Evolutionary conservation across 2,888 invertebrate species (phyloP).

Genomic region (Phengaris alcon): DNA sequence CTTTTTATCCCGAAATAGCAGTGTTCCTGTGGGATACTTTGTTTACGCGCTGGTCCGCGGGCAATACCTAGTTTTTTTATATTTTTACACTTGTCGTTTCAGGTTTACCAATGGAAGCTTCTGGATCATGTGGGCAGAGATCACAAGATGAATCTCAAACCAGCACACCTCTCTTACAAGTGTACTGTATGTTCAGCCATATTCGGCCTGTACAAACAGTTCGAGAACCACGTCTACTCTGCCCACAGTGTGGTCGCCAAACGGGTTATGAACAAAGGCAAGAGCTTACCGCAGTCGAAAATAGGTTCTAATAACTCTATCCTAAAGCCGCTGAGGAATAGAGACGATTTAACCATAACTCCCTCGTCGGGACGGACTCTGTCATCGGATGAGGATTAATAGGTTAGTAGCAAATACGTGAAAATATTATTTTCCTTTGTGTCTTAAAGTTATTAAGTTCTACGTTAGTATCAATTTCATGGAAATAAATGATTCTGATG

Average conservation of each 20-base stretch:
- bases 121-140: constrained; percentile 94
- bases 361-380: constrained; percentile 18
- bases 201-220: constrained; percentile 96
- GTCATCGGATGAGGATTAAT: constrained; percentile 49
- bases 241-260: constrained; percentile 95
- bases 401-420: constrained; percentile 36
- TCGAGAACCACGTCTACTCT: constrained; percentile 95
- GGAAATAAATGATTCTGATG: too few relatives aligned
- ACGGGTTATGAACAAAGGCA: constrained; percentile 74
- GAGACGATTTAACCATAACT: constrained; percentile 92
- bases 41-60: too few relatives aligned
- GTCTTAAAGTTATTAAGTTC: too few relatives aligned
- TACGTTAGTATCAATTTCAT: too few relatives aligned
- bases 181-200: constrained; percentile 97
- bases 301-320: constrained; percentile 50
- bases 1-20: too few relatives aligned
- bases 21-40: too few relatives aligned
- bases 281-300: constrained; percentile 47
- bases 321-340: constrained; percentile 89
- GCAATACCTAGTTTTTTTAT: too few relatives aligned
- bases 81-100: constrained; percentile 42
- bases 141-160: constrained; percentile 94
- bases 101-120: constrained; percentile 96
- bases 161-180: constrained; percentile 95
- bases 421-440: too few relatives aligned